Base-by-base conservation (phyloP, 2,113 vertebrate genomes). In the Bothrops jararaca region DNA sequence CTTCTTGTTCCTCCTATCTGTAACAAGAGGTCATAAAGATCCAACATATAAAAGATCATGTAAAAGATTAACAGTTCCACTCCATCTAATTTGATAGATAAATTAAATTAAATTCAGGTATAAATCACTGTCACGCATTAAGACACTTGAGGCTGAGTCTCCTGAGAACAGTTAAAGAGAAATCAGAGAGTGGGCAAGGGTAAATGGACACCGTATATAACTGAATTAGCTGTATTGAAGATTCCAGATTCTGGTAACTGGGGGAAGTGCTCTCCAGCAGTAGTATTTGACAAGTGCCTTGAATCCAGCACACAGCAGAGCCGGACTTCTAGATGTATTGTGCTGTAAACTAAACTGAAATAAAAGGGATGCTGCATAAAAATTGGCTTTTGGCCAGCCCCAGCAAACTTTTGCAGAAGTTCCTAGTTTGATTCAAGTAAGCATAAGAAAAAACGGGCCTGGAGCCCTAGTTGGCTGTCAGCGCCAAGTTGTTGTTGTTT, bases 1-100 rank as follows among this genome's bases (percentile, higher is more conserved):
- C 5, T 6, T 54, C 45, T 12, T 23, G 8, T 80, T 48, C 48
- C 69, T 34, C 11, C 88, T 48, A 13, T 15, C 39, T 86, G 24
- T 54, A 26, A 34, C 53, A 58, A 60, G n/a, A 9, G 24, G n/a
- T 24, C 20, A 34, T 50, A 48, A 94, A 95, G 91, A 94, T 95
- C 96, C 91, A 95, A 96, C 97, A 96, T 95, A 86, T 86, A 96
- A 93, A 97, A 96, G 97, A 97, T 98, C 97, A 98, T 98, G 97
- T 97, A 96, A 86, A 90, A 95, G 95, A 94, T 92, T 96, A 94
- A 97, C 97, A 97, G 96, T 95, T 95, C 95, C 91, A 95, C 95
- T 97, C 97, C 98, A 97, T 98, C 98, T 98, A 98, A 98, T 98
- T 97, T 97, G 97, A 97, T 96, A 97, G 97, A 96, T 97, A 98